Evolutionary conservation across 2,888 invertebrate species (phyloP).

Genomic region (Saturnia pavonia): DNA sequence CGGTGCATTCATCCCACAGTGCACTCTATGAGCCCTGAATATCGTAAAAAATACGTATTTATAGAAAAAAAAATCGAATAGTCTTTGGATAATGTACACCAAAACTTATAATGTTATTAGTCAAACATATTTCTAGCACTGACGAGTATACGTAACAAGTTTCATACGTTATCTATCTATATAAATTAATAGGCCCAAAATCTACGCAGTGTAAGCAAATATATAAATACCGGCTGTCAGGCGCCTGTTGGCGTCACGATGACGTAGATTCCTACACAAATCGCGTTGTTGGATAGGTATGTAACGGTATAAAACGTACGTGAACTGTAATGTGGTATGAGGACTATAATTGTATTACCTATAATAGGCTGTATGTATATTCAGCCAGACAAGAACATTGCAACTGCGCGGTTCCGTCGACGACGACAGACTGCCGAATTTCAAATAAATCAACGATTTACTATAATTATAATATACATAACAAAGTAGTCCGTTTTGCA

Average conservation of each 20-base stretch:
- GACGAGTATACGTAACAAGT: slow-evolving; percentile 9
- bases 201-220: slow-evolving; percentile 27
- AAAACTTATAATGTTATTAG: slow-evolving; percentile 3
- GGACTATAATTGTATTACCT: slow-evolving; percentile 30
- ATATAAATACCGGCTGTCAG: slow-evolving; percentile 34
- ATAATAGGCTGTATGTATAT: slow-evolving; percentile 18
- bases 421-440: background rate
- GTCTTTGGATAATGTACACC: background rate
- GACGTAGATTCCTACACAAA: slow-evolving; percentile 43
- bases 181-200: slow-evolving; percentile 30
- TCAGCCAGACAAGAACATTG: slow-evolving; percentile 21
- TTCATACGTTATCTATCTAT: slow-evolving; percentile 19
- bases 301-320: slow-evolving; percentile 22
- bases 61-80: background rate
- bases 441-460: slow-evolving; percentile 1
- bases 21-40: background rate
- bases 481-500: background rate
- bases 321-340: slow-evolving; percentile 33
- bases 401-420: background rate
- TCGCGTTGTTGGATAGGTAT: slow-evolving; percentile 33
- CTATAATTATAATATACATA: background rate
- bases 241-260: slow-evolving; percentile 45
- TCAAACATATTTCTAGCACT: background rate
- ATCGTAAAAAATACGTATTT: background rate
- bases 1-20: background rate